Evolutionary conservation across 2,888 invertebrate species (phyloP), one percentile per base, ranked within the genome.

Genomic region (Andrena dorsata): DNA sequence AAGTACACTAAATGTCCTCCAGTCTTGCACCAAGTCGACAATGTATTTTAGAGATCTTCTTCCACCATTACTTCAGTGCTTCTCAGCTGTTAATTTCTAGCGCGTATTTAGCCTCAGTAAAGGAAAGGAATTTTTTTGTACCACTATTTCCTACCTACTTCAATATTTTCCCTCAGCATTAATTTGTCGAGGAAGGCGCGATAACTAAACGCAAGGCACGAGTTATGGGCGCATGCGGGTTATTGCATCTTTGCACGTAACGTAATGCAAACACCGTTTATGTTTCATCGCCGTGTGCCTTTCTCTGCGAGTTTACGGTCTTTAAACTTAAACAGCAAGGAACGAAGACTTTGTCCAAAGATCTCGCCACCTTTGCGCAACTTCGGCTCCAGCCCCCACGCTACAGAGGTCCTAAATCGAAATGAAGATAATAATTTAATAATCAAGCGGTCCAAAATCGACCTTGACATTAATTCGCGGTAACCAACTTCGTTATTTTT

Each of bases 401-500:
- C n/a, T 58, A 13, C 23, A 1, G 3, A 16, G 28, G 47, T 28
- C 58, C 20, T 60, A 28, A 47, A 26, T 60, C 41, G 47, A 30
- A 47, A 8, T 20, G 1, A 16, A 16, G 16, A 35, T 41, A 56
- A 32, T 35, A 20, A 58, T 10, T 32, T 73, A 49, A 63, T 73
- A 63, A 71, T 5, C 10, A 63, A 63, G 26, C 58, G 2, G 20
- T 2, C 6, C 20, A 28, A 49, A 74, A 60, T 61, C 51, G 2
- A 61, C 26, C 6, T 51, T 20, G 49, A 51, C 49, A 16, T 73
- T 73, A 65, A 76, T 47, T 51, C 49, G 16, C 6, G 30, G 60
- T 63, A 78, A 78, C 53, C 32, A 68, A 75, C 74, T 26, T 60
- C 20, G 20, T 63, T 69, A 63, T 41, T 69, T 63, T 53, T 53